These are phyloP conservation scores for Ctenomys sociabilis DNA, from an alignment of 2,113 vertebrate species.

Conservation along the genomic window DNA sequence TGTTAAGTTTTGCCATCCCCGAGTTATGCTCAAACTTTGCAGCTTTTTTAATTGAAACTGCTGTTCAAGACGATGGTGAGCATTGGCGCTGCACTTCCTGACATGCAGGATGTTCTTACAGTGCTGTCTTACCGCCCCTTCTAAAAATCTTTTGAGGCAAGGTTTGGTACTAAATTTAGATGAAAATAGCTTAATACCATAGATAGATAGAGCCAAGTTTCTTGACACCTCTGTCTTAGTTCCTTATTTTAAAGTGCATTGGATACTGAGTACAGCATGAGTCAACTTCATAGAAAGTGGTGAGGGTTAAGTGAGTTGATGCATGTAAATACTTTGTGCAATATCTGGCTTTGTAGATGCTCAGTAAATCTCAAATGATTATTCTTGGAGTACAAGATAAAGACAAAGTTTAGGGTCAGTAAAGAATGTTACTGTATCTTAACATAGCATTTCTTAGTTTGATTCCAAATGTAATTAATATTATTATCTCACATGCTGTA, in stretches of 20 bases:
- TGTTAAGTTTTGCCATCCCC: neutral
- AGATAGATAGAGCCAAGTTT: neutral
- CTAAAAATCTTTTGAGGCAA: neutral
- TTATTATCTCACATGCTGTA: neutral
- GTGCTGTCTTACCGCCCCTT: neutral
- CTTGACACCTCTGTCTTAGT: neutral
- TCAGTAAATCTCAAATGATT: neutral
- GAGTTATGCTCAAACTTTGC: neutral
- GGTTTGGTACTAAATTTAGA: neutral
- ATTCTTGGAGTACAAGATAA: neutral
- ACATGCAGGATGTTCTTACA: neutral
- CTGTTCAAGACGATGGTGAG: neutral
- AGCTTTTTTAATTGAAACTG: neutral
- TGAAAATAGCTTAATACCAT: neutral
- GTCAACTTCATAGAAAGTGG: neutral
- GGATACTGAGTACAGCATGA: neutral
- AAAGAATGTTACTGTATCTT: neutral
- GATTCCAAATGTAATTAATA: neutral
- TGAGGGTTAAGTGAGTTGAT: neutral
- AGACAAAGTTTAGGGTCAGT: neutral
- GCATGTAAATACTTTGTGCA: neutral
- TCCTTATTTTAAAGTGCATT: neutral
- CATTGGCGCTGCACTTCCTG: neutral
- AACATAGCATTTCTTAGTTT: neutral
- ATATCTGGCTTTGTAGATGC: neutral